Evolutionary conservation across 2,888 invertebrate genomes (phyloP).

Genomic region (Drosophila mimetica): DNA sequence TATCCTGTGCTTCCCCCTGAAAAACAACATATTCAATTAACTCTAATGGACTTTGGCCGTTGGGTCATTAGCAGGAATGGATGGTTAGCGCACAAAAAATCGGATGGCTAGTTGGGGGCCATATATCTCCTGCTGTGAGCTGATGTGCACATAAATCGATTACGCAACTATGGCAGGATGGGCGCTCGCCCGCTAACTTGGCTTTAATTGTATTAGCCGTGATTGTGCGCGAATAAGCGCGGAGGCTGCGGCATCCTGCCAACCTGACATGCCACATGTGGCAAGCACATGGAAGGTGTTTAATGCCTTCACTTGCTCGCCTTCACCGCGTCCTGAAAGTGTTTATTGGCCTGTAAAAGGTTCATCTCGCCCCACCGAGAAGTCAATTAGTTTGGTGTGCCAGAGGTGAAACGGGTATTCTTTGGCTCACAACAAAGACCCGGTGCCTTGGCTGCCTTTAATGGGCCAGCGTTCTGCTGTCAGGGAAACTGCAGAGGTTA

Average conservation of each 20-base stretch:
- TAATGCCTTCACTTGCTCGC: conserved; percentile 36
- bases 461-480: conserved; percentile 8
- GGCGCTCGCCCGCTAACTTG: conserved; percentile 58
- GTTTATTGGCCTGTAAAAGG: conserved; percentile 74
- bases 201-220: conserved; percentile 75
- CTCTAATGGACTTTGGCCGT: conserved; percentile 63
- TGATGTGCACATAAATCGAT: conserved; percentile 75
- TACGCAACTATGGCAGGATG: conserved; percentile 57
- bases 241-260: conserved; percentile 9
- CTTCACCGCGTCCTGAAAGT: conserved; percentile 62
- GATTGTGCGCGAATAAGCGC: conserved; percentile 74
- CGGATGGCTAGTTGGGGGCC: neutral
- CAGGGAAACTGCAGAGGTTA: conserved; percentile 15
- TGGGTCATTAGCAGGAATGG: conserved; percentile 23
- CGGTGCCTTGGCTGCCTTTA: neutral
- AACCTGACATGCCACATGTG: conserved; percentile 32
- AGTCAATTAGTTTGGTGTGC: conserved; percentile 69
- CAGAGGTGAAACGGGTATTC: conserved; percentile 23
- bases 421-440: conserved; percentile 18
- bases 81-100: conserved; percentile 10
- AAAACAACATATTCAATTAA: conserved; percentile 72
- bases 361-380: conserved; percentile 51
- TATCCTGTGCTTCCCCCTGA: conserved; percentile 14
- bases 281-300: conserved; percentile 25
- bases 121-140: conserved; percentile 10